A percentile compares a stretch with the other conserved stretches of the same genome.
phyloP scores from a whole-genome alignment of 1,140 invertebrate species.

The Brachionus manjavacas region DNA sequence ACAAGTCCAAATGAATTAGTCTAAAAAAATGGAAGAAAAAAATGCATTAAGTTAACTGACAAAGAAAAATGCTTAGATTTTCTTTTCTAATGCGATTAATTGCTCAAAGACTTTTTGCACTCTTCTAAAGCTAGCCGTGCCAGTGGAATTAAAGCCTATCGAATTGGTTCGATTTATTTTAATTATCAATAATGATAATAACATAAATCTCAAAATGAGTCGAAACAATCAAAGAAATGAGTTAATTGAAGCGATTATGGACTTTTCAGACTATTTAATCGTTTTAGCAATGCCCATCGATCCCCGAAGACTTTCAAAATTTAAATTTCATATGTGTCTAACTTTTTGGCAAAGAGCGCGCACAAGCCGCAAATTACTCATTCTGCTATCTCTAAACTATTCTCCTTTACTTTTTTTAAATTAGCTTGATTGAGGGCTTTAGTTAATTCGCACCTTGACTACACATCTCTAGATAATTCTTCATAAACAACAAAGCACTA shows the following conservation, averaged over 20 bases:
- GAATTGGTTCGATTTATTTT: not conserved
- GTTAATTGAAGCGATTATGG: constrained; percentile 27
- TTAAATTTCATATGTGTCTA: constrained; percentile 22
- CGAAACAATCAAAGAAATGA: not conserved
- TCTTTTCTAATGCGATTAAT: constrained; percentile 6
- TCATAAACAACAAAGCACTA: not conserved
- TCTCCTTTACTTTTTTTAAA: not conserved
- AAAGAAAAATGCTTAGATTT: not conserved
- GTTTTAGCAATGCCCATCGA: not conserved
- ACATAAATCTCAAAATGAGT: not conserved
- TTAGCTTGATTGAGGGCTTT: not conserved
- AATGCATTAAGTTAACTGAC: not conserved
- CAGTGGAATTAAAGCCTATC: not conserved
- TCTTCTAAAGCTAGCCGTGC: not conserved
- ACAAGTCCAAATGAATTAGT: constrained; percentile 7
- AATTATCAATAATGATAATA: constrained; percentile 11
- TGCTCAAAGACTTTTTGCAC: constrained; percentile 8
- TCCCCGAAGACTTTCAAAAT: constrained; percentile 5
- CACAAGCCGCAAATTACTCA: not conserved
- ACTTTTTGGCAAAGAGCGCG: not conserved
- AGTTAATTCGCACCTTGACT: not conserved
- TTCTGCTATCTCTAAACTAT: not conserved
- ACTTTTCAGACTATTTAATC: not conserved
- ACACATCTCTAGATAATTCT: not conserved
- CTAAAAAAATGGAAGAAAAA: not conserved